Evolutionary conservation across 2,888 invertebrate species (phyloP), one percentile per base, ranked within the genome.

Genomic region (Caenorhabditis wallacei): DNA sequence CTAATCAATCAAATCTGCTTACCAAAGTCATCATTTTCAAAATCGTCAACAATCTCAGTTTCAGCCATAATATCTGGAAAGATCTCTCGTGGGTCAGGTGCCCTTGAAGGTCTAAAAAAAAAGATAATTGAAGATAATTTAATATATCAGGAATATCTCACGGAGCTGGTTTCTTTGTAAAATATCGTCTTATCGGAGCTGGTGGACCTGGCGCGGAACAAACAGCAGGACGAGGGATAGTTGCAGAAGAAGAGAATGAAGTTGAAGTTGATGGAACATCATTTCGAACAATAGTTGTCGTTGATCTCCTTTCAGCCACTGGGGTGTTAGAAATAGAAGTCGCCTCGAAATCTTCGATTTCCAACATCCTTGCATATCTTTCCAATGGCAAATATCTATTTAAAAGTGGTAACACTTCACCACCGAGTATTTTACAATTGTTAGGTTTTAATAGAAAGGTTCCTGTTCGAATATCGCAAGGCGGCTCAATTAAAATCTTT

Each of bases 391-490:
- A 18, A 20, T 57, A 13, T 2, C 22, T n/a, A 13, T 69, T 51
- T 22, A 74, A 48, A n/a, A n/a, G n/a, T 11, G 79, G 74, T n/a
- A 74, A 16, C 20, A 56, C 61, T 57, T 72, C 63, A 0, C 82
- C 82, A 5, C 82, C 79, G 1, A 83, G 51, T 20, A 85, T 16
- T 43, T 64, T 51, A 22, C 61, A 78, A 63, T 84, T 82, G 18
- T 51, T 46, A 13, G 48, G 68, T 80, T 82, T 71, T 61, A 89
- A 82, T 51, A 56, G 83, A 80, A 82, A 90, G 70, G 30, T 66
- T 76, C 71, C 82, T 69, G 40, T 61, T 10, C 74, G 61, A 5
- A 79, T 64, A 1, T 37, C n/a, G 13, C 61, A 66, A 7, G 82
- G 79, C 4, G 79, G 74, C 3, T 10, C 37, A 13, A 82, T 82